Evolutionary conservation across 2,113 vertebrate species (phyloP).

Genomic region (Nanger granti): DNA sequence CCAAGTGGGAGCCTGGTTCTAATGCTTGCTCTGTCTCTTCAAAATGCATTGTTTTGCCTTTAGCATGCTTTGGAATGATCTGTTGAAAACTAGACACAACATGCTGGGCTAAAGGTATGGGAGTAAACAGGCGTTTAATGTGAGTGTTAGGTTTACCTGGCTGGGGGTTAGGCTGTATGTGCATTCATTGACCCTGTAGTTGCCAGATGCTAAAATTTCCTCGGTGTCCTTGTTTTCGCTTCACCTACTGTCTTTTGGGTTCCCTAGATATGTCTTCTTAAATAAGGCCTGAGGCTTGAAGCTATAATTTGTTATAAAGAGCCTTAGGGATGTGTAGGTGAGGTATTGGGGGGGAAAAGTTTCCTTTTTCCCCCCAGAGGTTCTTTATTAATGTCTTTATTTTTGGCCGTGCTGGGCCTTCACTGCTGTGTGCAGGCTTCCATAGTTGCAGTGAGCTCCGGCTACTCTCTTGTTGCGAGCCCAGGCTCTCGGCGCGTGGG

Average conservation of each 20-base stretch:
- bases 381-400: background rate
- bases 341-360: background rate
- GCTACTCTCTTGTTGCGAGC: background rate
- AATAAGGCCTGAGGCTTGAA: background rate
- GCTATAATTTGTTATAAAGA: background rate
- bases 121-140: background rate
- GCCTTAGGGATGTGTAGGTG: background rate
- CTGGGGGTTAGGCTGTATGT: background rate
- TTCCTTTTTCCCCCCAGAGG: background rate
- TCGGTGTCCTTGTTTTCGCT: background rate
- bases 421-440: background rate
- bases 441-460: background rate
- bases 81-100: background rate
- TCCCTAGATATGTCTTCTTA: background rate
- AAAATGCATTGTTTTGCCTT: background rate
- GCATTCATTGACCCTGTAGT: background rate
- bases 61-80: background rate
- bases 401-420: background rate
- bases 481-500: rapidly evolving
- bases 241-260: background rate
- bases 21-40: background rate
- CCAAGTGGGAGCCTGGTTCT: background rate
- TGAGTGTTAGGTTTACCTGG: background rate
- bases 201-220: background rate
- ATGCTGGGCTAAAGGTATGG: background rate